Percentiles rank a stretch among this genome's conserved stretches.
phyloP scores from a whole-genome alignment of 2,888 invertebrate genomes.

The Uloborus plumipes region DNA sequence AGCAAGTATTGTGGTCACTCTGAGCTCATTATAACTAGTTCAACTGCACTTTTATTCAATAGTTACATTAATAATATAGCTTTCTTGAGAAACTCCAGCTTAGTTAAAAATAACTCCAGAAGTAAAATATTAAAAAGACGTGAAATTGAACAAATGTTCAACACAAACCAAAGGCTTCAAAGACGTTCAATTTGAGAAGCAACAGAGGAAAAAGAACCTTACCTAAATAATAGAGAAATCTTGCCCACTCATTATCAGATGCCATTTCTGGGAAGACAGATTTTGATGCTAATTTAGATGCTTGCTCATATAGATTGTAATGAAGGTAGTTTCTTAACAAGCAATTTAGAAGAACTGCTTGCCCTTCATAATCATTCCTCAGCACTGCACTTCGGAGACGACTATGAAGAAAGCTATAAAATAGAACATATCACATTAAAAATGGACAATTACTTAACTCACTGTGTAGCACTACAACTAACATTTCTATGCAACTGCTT shows the following conservation, averaged over 20 bases:
- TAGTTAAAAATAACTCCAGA: too few species aligned
- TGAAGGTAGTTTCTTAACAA: slow-evolving; percentile 94
- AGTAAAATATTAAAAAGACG: too few species aligned
- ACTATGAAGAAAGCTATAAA: slow-evolving; percentile 79
- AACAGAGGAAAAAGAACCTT: not conserved
- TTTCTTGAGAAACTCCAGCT: too few species aligned
- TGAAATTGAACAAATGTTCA: too few species aligned
- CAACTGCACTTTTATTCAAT: too few species aligned
- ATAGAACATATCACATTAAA: slow-evolving; percentile 1
- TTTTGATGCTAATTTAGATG: slow-evolving; percentile 96
- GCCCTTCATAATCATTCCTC: slow-evolving; percentile 96
- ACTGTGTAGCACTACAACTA: not conserved
- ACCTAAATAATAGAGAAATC: slow-evolving; percentile 92
- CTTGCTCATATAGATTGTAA: slow-evolving; percentile 94
- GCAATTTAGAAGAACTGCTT: slow-evolving; percentile 96
- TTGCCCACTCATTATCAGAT: slow-evolving; percentile 98
- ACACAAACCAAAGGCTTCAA: too few species aligned
- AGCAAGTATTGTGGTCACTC: too few species aligned
- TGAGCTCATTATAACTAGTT: too few species aligned
- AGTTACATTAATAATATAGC: too few species aligned
- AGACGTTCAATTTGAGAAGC: not conserved
- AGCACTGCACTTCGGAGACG: slow-evolving; percentile 94
- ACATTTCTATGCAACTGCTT: not conserved
- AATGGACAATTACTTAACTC: not conserved
- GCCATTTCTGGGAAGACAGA: slow-evolving; percentile 94